phyloP scores from a whole-genome alignment of 2,797 vertebrate species.

The Gadopsis marmoratus region DNA sequence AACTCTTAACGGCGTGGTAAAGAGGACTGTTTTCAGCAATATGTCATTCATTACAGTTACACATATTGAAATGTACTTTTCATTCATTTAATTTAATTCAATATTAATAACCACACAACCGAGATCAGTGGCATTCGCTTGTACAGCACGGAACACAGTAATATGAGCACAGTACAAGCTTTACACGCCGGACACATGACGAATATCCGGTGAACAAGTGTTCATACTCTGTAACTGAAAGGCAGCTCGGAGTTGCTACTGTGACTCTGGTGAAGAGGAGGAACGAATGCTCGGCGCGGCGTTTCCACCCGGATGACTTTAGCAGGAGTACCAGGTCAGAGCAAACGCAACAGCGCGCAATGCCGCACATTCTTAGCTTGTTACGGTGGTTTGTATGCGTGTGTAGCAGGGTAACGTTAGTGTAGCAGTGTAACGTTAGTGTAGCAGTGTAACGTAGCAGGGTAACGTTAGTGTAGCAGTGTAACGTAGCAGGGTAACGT shows the following conservation, averaged over 20 bases:
- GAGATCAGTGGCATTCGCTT: no score
- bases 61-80: neutral
- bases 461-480: rapidly evolving
- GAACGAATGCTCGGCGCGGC: conserved; percentile 26
- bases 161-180: no score
- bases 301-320: conserved; percentile 71
- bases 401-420: neutral
- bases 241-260: neutral
- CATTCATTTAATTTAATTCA: no score
- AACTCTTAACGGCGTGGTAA: neutral
- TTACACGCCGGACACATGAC: neutral
- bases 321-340: conserved; percentile 44
- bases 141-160: no score
- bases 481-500: rapidly evolving
- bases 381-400: neutral
- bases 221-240: neutral
- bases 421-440: neutral
- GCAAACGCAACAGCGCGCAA: rapidly evolving
- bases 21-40: neutral
- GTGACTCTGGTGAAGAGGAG: conserved; percentile 25
- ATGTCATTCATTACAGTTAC: neutral
- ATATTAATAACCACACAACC: no score
- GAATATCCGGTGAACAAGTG: neutral
- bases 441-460: neutral
- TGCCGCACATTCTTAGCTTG: rapidly evolving